Percentiles rank a stretch among this genome's conserved stretches.
Conservation (phyloP, 2,888 invertebrate genomes). For the Philhelius pedissequus region DNA sequence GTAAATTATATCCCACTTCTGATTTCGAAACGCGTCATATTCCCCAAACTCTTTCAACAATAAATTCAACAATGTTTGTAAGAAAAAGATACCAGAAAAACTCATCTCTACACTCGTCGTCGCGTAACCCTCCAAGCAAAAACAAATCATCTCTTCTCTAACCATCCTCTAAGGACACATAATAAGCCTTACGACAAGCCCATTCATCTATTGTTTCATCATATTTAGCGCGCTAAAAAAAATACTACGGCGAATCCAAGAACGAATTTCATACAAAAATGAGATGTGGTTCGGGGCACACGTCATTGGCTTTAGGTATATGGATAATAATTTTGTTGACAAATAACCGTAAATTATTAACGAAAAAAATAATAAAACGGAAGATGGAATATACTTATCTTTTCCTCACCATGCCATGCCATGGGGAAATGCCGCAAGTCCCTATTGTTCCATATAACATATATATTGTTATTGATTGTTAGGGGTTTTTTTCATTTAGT, state of each 20-base stretch:
- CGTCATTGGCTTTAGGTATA: conserved; percentile 9
- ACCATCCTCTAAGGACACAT: conserved; percentile 49
- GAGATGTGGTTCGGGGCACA: background rate
- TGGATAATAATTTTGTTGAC: conserved; percentile 31
- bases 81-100: conserved; percentile 9
- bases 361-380: background rate
- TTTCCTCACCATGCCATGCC: conserved; percentile 9
- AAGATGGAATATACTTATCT: background rate
- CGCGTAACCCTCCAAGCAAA: background rate
- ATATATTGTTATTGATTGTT: conserved; percentile 22
- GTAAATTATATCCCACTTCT: conserved; percentile 1
- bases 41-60: background rate
- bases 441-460: conserved; percentile 6
- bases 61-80: background rate
- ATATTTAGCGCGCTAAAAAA: background rate
- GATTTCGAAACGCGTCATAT: background rate
- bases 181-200: conserved; percentile 2
- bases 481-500: conserved; percentile 2
- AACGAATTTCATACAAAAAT: conserved; percentile 26
- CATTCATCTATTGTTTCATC: background rate
- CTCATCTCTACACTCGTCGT: conserved; percentile 8
- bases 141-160: conserved; percentile 51
- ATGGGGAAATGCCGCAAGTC: conserved; percentile 14
- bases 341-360: conserved; percentile 54
- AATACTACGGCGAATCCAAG: background rate